phyloP scores from a whole-genome alignment of 2,888 invertebrate genomes.

The Lycia hirtaria region DNA sequence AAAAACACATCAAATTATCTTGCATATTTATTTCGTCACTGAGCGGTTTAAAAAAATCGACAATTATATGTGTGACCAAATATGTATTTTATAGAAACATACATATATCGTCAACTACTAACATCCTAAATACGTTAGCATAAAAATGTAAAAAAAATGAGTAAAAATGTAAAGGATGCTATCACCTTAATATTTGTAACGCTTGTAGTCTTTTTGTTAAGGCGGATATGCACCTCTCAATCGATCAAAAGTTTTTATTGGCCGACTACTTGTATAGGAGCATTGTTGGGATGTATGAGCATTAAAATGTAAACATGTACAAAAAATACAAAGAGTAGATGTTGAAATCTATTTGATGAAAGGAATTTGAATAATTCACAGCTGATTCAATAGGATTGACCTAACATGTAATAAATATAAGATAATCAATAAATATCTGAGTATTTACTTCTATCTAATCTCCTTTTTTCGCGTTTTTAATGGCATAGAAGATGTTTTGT shows the following conservation, averaged over 20 bases:
- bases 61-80: no score
- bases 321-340: constrained; percentile 50
- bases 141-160: not conserved
- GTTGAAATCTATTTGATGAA: constrained; percentile 46
- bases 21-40: no score
- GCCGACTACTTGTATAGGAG: constrained; percentile 56
- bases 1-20: no score
- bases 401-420: not conserved
- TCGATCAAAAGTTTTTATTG: constrained; percentile 74
- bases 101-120: no score
- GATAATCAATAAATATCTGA: not conserved
- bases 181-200: constrained; percentile 53
- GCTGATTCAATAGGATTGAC: not conserved
- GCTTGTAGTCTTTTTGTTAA: constrained; percentile 44
- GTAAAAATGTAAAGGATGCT: not conserved
- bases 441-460: no score
- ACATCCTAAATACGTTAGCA: no score
- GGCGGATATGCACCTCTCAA: constrained; percentile 69
- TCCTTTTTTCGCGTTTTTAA: no score
- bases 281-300: constrained; percentile 47
- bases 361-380: not conserved
- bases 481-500: no score
- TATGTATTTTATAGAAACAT: no score
- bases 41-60: no score
- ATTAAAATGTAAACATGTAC: constrained; percentile 59